A percentile compares a stretch with the other conserved stretches of the same genome.
Conservation (phyloP, 2,113 vertebrate species). For the Rhinolophus ferrumequinum region DNA sequence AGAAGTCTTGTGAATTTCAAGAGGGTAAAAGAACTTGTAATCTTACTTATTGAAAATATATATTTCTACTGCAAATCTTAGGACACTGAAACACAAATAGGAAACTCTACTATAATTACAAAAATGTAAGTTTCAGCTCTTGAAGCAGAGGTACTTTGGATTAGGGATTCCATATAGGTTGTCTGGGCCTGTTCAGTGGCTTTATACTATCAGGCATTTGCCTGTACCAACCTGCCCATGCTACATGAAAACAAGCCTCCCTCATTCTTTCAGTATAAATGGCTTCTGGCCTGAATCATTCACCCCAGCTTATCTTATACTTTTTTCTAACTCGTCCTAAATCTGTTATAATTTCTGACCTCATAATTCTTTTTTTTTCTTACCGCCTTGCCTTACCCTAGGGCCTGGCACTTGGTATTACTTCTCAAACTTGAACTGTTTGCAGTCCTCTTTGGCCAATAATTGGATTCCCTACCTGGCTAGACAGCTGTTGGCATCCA, state of each 20-base stretch:
- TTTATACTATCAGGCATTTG: conserved; percentile 71
- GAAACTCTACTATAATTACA: conserved; percentile 57
- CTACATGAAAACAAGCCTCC: conserved; percentile 62
- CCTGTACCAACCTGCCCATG: conserved; percentile 75
- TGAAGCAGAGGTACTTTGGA: conserved; percentile 49
- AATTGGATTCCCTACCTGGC: background rate
- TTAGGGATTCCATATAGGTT: conserved; percentile 46
- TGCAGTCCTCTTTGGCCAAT: background rate
- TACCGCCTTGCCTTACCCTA: conserved; percentile 44
- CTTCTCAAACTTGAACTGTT: conserved; percentile 41
- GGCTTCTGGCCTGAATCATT: conserved; percentile 71
- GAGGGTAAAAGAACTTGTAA: background rate
- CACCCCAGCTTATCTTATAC: conserved; percentile 68
- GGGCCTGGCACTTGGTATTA: conserved; percentile 21
- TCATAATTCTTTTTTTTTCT: conserved; percentile 65
- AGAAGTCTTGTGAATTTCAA: conserved; percentile 29
- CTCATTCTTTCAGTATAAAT: conserved; percentile 73
- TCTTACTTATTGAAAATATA: conserved; percentile 11
- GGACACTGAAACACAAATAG: conserved; percentile 45
- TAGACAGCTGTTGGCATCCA: background rate
- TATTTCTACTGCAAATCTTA: conserved; percentile 46
- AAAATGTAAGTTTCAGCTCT: conserved; percentile 56
- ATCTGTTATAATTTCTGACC: conserved; percentile 63
- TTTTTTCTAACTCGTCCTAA: conserved; percentile 55
- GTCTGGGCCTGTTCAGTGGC: conserved; percentile 70